Evolutionary conservation across 2,797 vertebrate genomes (phyloP).

Genomic region (Falco columbarius): DNA sequence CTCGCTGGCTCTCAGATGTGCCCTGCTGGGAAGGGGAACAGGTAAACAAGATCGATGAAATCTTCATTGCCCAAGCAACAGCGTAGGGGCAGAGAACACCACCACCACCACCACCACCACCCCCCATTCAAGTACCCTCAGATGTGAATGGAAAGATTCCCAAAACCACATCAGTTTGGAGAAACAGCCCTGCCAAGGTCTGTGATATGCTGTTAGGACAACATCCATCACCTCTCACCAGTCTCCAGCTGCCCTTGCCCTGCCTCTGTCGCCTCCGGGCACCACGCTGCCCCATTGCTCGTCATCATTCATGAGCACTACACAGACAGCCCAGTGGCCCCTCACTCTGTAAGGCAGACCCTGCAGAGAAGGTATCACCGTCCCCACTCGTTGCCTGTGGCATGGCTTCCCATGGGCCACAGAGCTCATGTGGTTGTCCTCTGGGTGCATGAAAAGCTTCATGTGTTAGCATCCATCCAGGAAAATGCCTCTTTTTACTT

Average conservation of each 20-base stretch:
- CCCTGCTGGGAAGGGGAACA: neutral
- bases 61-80: neutral
- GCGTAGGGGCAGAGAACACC: neutral
- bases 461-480: neutral
- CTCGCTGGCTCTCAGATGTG: neutral
- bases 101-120: neutral
- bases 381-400: neutral
- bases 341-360: neutral
- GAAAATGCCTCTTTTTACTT: neutral
- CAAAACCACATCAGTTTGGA: neutral
- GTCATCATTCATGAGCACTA: neutral
- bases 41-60: neutral
- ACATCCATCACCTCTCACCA: neutral
- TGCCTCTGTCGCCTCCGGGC: neutral
- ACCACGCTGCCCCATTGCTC: neutral
- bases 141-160: neutral
- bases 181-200: neutral
- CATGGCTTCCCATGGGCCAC: neutral
- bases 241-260: neutral
- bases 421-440: accelerated
- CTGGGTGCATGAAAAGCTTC: neutral
- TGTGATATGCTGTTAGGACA: neutral
- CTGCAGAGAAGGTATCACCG: neutral
- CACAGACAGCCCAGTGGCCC: neutral
- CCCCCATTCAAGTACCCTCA: neutral